Evolutionary conservation across 2,888 invertebrate genomes (phyloP), one percentile per base, ranked within the genome.

Genomic region (Branchellion lobata): DNA sequence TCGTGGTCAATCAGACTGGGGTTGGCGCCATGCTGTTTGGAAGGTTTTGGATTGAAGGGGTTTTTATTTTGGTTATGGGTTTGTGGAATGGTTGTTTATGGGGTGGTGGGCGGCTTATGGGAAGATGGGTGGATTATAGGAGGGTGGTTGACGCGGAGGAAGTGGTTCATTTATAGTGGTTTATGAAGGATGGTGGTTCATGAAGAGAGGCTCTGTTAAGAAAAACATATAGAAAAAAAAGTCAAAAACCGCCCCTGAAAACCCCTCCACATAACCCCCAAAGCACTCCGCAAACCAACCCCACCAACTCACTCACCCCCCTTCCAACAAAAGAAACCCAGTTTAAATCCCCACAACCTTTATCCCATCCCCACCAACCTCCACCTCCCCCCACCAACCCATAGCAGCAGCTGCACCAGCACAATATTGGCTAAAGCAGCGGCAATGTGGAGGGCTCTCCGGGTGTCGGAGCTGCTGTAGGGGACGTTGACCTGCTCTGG

Each of bases 21-120:
- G 88, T 95, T 95, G 82, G 95, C 96, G 87, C 95, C 94, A 88
- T 96, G 93, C 97, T 97, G 90, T 24, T 89, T 89, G 83, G n/a
- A n/a, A n/a, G n/a, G n/a, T n/a, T n/a, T n/a, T n/a, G n/a, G 72
- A 68, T 14, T 11, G 24, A 18, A 11, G 14, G 11, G 24, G n/a
- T n/a, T n/a, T n/a, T n/a, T n/a, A n/a, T n/a, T n/a, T n/a, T n/a
- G n/a, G 65, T 65, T 47, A 18, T 47, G 65, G 11, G n/a, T 65
- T 8, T 65, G 65, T 27, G 65, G n/a, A n/a, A 65, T 65, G 65
- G 65, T 8, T n/a, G 24, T n/a, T 14, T 24, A 75, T n/a, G 33
- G 11, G n/a, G n/a, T n/a, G n/a, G n/a, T n/a, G n/a, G n/a, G n/a
- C n/a, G n/a, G n/a, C 14, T 18, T 14, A 14, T 53, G 14, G 53